Conservation (phyloP, 2,888 invertebrate species). For the Drosophila robusta region DNA sequence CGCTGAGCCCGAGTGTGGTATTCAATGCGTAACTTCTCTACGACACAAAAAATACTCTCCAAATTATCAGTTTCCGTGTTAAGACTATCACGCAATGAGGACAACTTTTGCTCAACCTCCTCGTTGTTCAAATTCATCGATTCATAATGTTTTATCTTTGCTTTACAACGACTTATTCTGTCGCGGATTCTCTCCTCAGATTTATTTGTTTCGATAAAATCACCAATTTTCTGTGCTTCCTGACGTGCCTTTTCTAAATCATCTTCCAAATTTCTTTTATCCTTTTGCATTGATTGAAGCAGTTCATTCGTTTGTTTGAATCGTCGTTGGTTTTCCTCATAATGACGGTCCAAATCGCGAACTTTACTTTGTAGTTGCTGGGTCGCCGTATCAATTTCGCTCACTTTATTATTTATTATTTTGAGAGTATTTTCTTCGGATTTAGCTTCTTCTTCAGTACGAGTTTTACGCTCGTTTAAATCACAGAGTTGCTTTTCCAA, state of each 20-base stretch:
- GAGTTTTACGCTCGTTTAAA: conserved; percentile 61
- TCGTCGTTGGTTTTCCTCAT: conserved; percentile 45
- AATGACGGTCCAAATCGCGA: conserved; percentile 54
- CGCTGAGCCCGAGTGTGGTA: conserved; percentile 52
- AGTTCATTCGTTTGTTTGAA: conserved; percentile 49
- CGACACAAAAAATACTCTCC: conserved; percentile 16
- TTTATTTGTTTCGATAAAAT: conserved; percentile 81
- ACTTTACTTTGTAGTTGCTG: conserved; percentile 62
- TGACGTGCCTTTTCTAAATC: conserved; percentile 41
- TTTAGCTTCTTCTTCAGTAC: conserved; percentile 41
- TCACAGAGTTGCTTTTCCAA: conserved; percentile 81
- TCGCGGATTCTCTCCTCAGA: conserved; percentile 84
- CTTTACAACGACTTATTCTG: conserved; percentile 79
- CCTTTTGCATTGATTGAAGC: conserved; percentile 20
- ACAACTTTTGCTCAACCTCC: conserved; percentile 55
- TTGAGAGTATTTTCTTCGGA: conserved; percentile 71
- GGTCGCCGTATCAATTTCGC: conserved; percentile 55
- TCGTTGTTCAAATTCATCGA: conserved; percentile 70
- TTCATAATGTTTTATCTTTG: conserved; percentile 75
- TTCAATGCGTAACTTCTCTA: conserved; percentile 45
- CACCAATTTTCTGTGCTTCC: conserved; percentile 76
- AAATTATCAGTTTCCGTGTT: conserved; percentile 7
- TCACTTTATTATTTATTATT: conserved; percentile 84
- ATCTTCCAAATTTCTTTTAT: conserved; percentile 24
- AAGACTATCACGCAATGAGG: conserved; percentile 7